Percentiles rank a stretch among this genome's conserved stretches.
Conservation (phyloP, 2,113 vertebrate species). For the Serinus canaria region DNA sequence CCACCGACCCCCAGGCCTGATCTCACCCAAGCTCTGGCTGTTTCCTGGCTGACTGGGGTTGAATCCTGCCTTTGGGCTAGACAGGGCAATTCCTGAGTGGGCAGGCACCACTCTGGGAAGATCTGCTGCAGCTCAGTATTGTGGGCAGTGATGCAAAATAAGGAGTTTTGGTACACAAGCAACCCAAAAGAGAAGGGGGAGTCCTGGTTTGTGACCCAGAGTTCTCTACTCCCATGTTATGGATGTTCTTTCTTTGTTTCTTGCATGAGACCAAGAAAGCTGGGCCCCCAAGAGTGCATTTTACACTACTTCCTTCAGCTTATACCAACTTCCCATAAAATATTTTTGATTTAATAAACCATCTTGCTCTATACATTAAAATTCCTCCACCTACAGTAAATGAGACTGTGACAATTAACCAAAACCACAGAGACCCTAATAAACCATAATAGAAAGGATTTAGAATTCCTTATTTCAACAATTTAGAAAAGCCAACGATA, state of each 20-base stretch:
- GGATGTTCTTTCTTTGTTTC: conserved; percentile 55
- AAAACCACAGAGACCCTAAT: conserved; percentile 32
- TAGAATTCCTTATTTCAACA: not conserved
- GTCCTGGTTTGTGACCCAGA: conserved; percentile 2
- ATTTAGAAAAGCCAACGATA: not conserved
- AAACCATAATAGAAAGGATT: not conserved
- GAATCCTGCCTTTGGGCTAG: conserved; percentile 7
- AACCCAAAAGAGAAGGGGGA: not conserved
- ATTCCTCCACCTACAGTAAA: conserved; percentile 48
- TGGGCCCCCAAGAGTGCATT: conserved; percentile 28
- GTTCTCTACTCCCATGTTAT: conserved; percentile 46
- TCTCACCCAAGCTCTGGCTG: conserved; percentile 12
- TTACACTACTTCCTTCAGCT: conserved; percentile 51
- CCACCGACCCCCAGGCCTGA: not conserved
- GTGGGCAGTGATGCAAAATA: not conserved
- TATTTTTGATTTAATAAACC: conserved; percentile 58
- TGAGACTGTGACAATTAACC: conserved; percentile 54
- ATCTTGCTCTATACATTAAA: conserved; percentile 45
- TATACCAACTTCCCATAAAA: conserved; percentile 51
- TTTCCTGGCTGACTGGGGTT: not conserved
- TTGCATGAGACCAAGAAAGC: conserved; percentile 34
- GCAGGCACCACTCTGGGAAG: not conserved
- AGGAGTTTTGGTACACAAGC: not conserved
- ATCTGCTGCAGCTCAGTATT: not conserved
- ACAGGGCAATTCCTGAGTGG: conserved; percentile 7